Conservation (phyloP, 2,113 vertebrate genomes). For the Atrichornis clamosus region DNA sequence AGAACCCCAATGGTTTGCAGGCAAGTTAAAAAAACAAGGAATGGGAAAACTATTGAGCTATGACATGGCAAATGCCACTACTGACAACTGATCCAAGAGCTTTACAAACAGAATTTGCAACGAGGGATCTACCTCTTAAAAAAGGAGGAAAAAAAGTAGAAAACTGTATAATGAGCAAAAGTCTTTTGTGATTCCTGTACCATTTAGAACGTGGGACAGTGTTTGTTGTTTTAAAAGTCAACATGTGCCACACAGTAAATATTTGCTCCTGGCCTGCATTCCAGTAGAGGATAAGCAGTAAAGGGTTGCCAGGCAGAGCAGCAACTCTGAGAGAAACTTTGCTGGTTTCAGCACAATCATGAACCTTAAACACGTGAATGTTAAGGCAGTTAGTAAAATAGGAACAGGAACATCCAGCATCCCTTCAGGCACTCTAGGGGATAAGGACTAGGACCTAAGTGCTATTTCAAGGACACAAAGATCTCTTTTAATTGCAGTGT, state of each 20-base stretch:
- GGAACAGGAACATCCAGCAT: not conserved
- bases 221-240: no score
- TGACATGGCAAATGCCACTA: not conserved
- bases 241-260: not conserved
- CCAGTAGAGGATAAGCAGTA: not conserved
- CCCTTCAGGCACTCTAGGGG: not conserved
- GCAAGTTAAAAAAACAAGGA: not conserved
- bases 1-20: not conserved
- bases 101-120: not conserved
- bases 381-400: not conserved
- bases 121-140: not conserved
- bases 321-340: not conserved
- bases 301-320: not conserved
- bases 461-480: not conserved
- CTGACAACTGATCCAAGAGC: not conserved
- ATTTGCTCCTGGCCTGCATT: not conserved
- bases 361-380: not conserved
- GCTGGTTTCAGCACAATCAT: not conserved
- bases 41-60: not conserved
- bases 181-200: not conserved
- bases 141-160: not conserved
- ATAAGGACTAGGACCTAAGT: not conserved
- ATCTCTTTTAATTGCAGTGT: not conserved
- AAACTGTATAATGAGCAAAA: not conserved
- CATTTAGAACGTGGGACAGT: no score